Conservation (phyloP, 2,888 invertebrate species). For the Hipparchia sbordonii region DNA sequence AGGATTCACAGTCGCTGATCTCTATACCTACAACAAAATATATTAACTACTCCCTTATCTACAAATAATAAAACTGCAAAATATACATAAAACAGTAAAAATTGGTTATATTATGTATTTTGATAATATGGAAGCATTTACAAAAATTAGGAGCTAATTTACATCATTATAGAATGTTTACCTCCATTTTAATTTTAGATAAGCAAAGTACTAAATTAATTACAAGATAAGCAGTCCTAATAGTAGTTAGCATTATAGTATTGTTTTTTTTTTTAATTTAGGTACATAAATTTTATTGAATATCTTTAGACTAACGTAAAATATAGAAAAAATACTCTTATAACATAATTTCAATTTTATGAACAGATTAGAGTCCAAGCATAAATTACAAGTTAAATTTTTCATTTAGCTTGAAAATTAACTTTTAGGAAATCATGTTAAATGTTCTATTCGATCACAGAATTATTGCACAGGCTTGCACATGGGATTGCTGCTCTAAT, state of each 20-base stretch:
- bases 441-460: too few relatives aligned
- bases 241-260: neutral
- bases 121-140: slow-evolving; percentile 10
- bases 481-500: too few relatives aligned
- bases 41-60: too few relatives aligned
- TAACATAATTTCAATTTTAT: neutral
- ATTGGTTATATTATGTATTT: neutral
- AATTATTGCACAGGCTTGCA: too few relatives aligned
- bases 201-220: slow-evolving; percentile 12
- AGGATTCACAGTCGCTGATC: neutral
- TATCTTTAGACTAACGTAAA: neutral
- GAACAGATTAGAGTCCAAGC: neutral
- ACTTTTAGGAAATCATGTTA: too few relatives aligned
- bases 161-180: neutral
- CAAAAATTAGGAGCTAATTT: slow-evolving; percentile 5
- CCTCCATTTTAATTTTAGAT: neutral
- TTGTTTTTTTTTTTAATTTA: neutral
- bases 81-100: neutral
- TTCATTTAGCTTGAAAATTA: too few relatives aligned
- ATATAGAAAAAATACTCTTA: neutral
- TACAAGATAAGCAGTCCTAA: slow-evolving; percentile 11
- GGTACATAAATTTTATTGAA: neutral
- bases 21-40: too few relatives aligned
- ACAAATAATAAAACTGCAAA: too few relatives aligned
- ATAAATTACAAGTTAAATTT: too few relatives aligned